Conservation (phyloP, 1,140 invertebrate species). For the Drosophila hydei region DNA sequence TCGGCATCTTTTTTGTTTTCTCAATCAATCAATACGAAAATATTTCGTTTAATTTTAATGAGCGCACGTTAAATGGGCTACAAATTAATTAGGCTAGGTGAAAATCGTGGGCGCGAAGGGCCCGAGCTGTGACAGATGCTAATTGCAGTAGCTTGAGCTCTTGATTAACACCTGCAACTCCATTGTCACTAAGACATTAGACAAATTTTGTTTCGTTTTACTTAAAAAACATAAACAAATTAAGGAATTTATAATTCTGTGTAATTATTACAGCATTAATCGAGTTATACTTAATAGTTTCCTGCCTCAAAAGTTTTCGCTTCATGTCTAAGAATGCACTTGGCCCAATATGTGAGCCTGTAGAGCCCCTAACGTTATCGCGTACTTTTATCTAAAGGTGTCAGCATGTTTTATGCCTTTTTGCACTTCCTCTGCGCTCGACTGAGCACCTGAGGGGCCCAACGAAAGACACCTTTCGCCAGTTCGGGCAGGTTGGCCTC, state of each 20-base stretch:
- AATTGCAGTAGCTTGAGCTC: too few relatives aligned
- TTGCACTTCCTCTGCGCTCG: constrained; percentile 43
- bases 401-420: constrained; percentile 56
- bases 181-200: too few relatives aligned
- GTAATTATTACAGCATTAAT: too few relatives aligned
- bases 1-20: constrained; percentile 34
- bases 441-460: constrained; percentile 6
- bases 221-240: too few relatives aligned
- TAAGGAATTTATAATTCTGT: too few relatives aligned
- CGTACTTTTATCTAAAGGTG: constrained; percentile 51
- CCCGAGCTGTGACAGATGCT: too few relatives aligned
- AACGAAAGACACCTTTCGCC: constrained; percentile 40
- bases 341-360: neutral
- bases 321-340: neutral
- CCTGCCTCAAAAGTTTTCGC: neutral
- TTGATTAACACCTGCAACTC: too few relatives aligned
- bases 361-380: constrained; percentile 5
- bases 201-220: too few relatives aligned
- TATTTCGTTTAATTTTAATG: constrained; percentile 24
- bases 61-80: constrained; percentile 18
- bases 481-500: constrained; percentile 13
- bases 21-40: constrained; percentile 41
- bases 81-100: constrained; percentile 34
- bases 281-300: too few relatives aligned
- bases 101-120: neutral